A percentile compares a stretch with the other conserved stretches of the same genome.
Evolutionary conservation across 2,888 invertebrate species (phyloP).

Genomic region (Drosophila koepferae): DNA sequence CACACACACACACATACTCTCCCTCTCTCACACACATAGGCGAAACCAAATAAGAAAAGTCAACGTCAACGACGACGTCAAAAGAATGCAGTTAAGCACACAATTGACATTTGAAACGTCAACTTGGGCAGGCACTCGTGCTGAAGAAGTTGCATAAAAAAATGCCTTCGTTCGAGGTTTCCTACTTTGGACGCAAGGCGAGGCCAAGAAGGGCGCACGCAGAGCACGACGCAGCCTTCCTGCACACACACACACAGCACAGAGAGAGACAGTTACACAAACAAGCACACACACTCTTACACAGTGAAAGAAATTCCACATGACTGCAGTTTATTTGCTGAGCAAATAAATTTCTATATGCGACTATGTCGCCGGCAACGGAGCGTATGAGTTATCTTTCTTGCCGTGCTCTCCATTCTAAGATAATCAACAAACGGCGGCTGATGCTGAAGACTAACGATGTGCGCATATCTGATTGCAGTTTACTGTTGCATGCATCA

Average conservation of each 20-base stretch:
- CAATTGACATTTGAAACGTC: conserved; percentile 84
- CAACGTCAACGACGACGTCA: conserved; percentile 54
- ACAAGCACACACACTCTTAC: not conserved
- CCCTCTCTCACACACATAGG: not conserved
- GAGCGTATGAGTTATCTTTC: conserved; percentile 80
- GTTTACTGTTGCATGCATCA: conserved; percentile 82
- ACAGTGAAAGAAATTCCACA: conserved; percentile 5
- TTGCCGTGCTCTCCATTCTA: conserved; percentile 73
- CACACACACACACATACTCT: not conserved
- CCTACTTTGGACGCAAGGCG: conserved; percentile 42
- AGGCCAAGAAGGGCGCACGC: conserved; percentile 24
- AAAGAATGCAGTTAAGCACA: conserved; percentile 82
- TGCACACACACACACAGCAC: conserved; percentile 22
- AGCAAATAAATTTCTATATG: conserved; percentile 79
- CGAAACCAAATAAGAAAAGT: conserved; percentile 67
- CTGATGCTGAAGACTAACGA: conserved; percentile 79
- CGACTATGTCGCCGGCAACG: conserved; percentile 50
- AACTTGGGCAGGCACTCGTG: conserved; percentile 78
- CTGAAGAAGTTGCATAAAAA: conserved; percentile 81
- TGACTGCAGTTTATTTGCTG: conserved; percentile 75
- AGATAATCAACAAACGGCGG: conserved; percentile 76
- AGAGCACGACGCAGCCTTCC: conserved; percentile 10
- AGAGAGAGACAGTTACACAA: conserved; percentile 14
- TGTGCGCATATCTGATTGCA: conserved; percentile 80
- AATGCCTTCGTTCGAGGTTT: conserved; percentile 77